Base-by-base conservation (phyloP, 1,140 invertebrate genomes). In the Tetramorium simillimum region DNA sequence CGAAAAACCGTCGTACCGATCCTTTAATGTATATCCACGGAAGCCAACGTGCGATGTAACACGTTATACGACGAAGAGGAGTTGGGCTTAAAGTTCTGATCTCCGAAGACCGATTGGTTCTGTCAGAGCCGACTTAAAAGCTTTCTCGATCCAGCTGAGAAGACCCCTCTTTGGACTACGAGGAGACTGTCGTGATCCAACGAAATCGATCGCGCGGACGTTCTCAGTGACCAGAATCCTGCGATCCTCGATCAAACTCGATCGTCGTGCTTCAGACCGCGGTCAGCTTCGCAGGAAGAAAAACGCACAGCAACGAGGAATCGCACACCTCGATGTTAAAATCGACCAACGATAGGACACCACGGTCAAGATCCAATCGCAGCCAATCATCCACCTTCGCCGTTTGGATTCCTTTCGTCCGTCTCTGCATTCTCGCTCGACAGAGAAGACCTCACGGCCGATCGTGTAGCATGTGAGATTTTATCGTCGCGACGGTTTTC, bases 131-230 rank as follows among this genome's bases (percentile, higher is more conserved):
- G 58, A 37, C 40, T 73, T 56, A 28, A 84, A 43, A 73, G 69
- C 69, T 82, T 73, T 82, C 80, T 82, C 80, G 33, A 33, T 46
- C 53, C 18, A 18, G 70, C 24, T 37, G 67, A 14, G 65, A 82
- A 72, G 49, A 70, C 24, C 37, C 37, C 65, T 24, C 49, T 53
- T 73, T 40, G 33, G 33, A 33, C 33, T 33, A 33, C 3, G 69
- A 82, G 53, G 46, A 69, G 53, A 81, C 63, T 56, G 49, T 82
- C 80, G 28, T 40, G 24, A 84, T 73, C 70, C 53, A 60, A n/a
- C 40, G 53, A 49, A 40, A 72, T n/a, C 43, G 78, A 82, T 69
- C 33, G 63, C 51, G 24, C 24, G 51, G 6, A 33, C 69, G 33
- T 69, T 80, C 53, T 58, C 69, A 16, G 69, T 60, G 40, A 6